These are phyloP conservation scores for Myotis pilosus DNA, from an alignment of 2,797 vertebrate species.

Conservation along the genomic window DNA sequence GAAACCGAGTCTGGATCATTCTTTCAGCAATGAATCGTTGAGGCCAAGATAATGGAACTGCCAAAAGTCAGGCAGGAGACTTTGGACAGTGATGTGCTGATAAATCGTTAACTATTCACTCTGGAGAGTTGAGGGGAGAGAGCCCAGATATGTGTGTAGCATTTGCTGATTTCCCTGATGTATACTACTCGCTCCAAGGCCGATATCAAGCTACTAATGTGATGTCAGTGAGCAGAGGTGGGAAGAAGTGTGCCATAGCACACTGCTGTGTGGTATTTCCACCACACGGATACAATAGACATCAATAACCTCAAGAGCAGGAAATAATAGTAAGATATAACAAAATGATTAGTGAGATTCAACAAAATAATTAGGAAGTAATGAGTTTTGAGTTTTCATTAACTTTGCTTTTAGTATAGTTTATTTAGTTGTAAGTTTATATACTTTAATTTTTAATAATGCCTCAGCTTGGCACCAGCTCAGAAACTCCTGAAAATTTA, in stretches of 20 bases:
- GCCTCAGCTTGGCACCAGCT: neutral
- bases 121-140: neutral
- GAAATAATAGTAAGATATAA: neutral
- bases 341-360: neutral
- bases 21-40: neutral
- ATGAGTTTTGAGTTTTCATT: neutral
- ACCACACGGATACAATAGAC: neutral
- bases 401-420: neutral
- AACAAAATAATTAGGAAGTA: neutral
- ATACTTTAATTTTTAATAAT: constrained; percentile 20
- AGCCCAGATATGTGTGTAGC: neutral
- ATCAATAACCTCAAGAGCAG: neutral
- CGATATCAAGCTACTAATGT: neutral
- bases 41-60: neutral
- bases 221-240: neutral
- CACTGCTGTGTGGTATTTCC: neutral
- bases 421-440: neutral
- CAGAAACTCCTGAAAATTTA: constrained; percentile 11
- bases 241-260: neutral
- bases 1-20: neutral
- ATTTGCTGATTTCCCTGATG: neutral
- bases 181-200: neutral
- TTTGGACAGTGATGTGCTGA: neutral
- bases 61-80: neutral
- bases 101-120: neutral